A percentile compares a stretch with the other conserved stretches of the same genome.
These are phyloP conservation scores for Drosophila emarginata DNA, from an alignment of 2,888 invertebrate genomes.

Conservation along the genomic window DNA sequence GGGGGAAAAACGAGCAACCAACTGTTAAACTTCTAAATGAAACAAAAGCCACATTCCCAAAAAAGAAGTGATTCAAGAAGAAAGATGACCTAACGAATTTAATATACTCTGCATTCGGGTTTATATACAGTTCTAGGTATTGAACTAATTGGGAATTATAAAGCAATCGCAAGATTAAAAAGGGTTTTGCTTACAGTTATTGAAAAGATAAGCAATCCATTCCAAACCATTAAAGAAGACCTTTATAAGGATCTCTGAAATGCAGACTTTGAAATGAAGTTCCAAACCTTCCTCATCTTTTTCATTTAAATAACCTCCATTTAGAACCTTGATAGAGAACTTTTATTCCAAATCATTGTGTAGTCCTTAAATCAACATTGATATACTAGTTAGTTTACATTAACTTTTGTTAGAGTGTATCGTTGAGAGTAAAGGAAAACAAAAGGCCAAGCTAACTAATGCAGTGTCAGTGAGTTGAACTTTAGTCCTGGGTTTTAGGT, in stretches of 20 bases:
- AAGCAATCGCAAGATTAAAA: neutral
- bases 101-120: neutral
- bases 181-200: too few species aligned
- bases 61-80: neutral
- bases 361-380: neutral
- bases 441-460: slow-evolving; percentile 37
- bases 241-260: too few species aligned
- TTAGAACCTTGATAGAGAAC: too few species aligned
- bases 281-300: too few species aligned
- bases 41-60: slow-evolving; percentile 56
- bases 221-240: too few species aligned
- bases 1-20: slow-evolving; percentile 25
- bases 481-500: neutral
- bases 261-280: too few species aligned
- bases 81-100: neutral
- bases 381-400: neutral
- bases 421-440: slow-evolving; percentile 47
- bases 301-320: neutral
- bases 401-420: slow-evolving; percentile 20
- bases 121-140: too few species aligned
- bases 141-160: slow-evolving; percentile 22
- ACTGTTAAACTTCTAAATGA: slow-evolving; percentile 49
- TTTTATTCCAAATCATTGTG: neutral
- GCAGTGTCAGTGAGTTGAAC: slow-evolving; percentile 19
- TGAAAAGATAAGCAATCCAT: too few species aligned